Evolutionary conservation across 2,113 vertebrate genomes (phyloP).

Genomic region (Pterocles gutturalis): DNA sequence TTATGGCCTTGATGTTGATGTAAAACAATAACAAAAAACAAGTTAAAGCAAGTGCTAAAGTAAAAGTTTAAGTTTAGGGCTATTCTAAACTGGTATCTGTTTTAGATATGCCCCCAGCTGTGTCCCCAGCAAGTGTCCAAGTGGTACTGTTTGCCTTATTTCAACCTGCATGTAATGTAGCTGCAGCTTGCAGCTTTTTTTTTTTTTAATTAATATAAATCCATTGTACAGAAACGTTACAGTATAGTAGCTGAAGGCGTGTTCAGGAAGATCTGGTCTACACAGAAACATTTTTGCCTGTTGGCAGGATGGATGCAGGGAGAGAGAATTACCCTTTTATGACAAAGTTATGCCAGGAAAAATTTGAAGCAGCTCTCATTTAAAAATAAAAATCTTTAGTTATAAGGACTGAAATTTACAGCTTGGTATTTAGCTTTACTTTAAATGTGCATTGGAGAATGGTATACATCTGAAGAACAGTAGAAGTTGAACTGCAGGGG

Average conservation of each 20-base stretch:
- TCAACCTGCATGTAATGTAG: background rate
- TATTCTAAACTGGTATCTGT: background rate
- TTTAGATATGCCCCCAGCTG: background rate
- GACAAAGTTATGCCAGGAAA: background rate
- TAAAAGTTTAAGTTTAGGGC: background rate
- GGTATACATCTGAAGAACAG: background rate
- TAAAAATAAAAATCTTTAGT: slow-evolving; percentile 5
- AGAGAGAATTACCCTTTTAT: background rate
- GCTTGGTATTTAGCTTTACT: slow-evolving; percentile 13
- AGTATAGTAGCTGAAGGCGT: background rate
- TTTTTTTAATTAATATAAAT: background rate
- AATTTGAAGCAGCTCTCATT: background rate
- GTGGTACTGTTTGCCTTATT: background rate
- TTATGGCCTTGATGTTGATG: background rate
- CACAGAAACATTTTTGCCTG: background rate
- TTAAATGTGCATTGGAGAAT: background rate
- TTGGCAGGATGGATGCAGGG: background rate
- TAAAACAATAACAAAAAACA: slow-evolving; percentile 3
- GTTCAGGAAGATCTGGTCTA: background rate
- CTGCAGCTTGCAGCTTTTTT: background rate
- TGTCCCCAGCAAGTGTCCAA: background rate
- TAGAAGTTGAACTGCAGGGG: background rate
- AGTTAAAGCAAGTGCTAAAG: background rate
- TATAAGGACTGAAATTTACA: background rate
- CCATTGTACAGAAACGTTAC: background rate